Conservation (phyloP, 2,797 vertebrate genomes). For the Diplodus sargus region DNA sequence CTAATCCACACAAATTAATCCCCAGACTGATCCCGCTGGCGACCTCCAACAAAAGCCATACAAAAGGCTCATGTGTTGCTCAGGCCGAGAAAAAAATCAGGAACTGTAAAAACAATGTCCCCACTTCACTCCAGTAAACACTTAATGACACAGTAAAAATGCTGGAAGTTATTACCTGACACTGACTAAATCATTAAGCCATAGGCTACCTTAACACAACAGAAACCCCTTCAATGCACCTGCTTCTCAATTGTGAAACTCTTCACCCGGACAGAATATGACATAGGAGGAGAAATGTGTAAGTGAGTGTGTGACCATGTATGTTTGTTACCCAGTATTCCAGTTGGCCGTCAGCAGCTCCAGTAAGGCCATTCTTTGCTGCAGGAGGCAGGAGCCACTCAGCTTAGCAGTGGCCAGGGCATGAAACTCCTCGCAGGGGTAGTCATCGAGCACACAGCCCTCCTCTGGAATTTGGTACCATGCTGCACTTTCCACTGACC, state of each 20-base stretch:
- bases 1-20: slow-evolving; percentile 51
- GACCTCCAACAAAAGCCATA: slow-evolving; percentile 23
- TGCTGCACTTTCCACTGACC: slow-evolving; percentile 75
- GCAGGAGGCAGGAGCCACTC: slow-evolving; percentile 61
- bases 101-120: slow-evolving; percentile 22
- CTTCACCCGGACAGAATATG: slow-evolving; percentile 7
- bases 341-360: slow-evolving; percentile 83
- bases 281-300: slow-evolving; percentile 15
- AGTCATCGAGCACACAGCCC: slow-evolving; percentile 81
- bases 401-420: slow-evolving; percentile 80
- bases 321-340: slow-evolving; percentile 82
- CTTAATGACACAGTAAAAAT: slow-evolving; percentile 19
- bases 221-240: not conserved
- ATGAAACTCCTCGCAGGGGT: slow-evolving; percentile 83
- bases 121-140: slow-evolving; percentile 32
- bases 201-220: slow-evolving; percentile 25
- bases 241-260: slow-evolving; percentile 15
- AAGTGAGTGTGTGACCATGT: not conserved
- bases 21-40: slow-evolving; percentile 11
- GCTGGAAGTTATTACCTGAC: slow-evolving; percentile 20
- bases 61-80: slow-evolving; percentile 28
- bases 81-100: slow-evolving; percentile 25
- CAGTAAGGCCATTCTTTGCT: slow-evolving; percentile 81
- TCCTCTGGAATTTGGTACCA: slow-evolving; percentile 68
- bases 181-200: slow-evolving; percentile 18